phyloP scores from a whole-genome alignment of 1,140 invertebrate genomes.

The Goniozus legneri region DNA sequence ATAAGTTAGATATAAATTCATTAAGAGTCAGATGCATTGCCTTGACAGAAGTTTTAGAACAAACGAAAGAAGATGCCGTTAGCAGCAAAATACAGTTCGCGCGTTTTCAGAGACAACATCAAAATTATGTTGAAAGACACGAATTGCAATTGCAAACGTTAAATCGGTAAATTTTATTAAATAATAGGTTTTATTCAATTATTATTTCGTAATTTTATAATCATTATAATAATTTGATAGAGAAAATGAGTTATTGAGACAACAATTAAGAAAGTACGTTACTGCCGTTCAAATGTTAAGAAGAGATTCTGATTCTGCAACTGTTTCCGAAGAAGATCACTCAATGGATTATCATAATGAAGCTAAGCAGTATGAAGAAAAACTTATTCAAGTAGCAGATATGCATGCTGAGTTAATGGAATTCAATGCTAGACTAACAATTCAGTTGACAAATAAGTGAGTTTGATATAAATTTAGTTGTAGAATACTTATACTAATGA shows the following conservation, averaged over 20 bases:
- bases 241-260: conserved; percentile 84
- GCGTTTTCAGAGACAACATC: conserved; percentile 48
- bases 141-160: conserved; percentile 49
- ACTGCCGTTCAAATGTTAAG: conserved; percentile 83
- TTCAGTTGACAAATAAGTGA: conserved; percentile 45
- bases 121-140: conserved; percentile 49
- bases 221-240: conserved; percentile 44
- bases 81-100: conserved; percentile 42
- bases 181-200: not conserved
- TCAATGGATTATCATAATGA: conserved; percentile 64
- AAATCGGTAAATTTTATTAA: conserved; percentile 28
- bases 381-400: conserved; percentile 90
- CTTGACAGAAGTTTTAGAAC: conserved; percentile 45
- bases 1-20: conserved; percentile 38
- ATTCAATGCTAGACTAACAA: conserved; percentile 70
- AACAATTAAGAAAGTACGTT: conserved; percentile 86
- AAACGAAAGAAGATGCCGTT: conserved; percentile 44
- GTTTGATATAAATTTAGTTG: conserved; percentile 5
- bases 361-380: conserved; percentile 80
- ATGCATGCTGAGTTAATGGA: conserved; percentile 96
- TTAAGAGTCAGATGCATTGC: conserved; percentile 40
- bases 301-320: conserved; percentile 55
- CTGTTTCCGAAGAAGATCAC: conserved; percentile 42
- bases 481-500: not conserved
- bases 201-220: conserved; percentile 2